These are phyloP conservation scores for Eucriotettix oculatus DNA, from an alignment of 2,888 invertebrate genomes.

Conservation along the genomic window DNA sequence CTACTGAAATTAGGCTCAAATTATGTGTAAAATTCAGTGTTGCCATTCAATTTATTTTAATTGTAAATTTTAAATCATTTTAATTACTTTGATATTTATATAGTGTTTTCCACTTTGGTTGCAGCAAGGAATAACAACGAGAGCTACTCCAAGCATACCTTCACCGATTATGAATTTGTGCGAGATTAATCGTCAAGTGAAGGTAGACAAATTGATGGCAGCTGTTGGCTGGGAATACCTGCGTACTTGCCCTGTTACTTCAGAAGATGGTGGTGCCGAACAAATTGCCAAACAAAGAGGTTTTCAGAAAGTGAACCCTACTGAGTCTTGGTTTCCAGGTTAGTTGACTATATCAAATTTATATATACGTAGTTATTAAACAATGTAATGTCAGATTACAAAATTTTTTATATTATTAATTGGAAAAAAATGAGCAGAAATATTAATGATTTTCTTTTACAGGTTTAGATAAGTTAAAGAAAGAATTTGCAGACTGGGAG, in stretches of 20 bases:
- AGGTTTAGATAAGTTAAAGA: constrained; percentile 53
- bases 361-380: constrained; percentile 4
- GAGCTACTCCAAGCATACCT: constrained; percentile 69
- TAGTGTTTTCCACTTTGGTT: not conserved
- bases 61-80: too few relatives aligned
- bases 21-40: too few relatives aligned
- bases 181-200: constrained; percentile 54
- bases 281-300: constrained; percentile 61
- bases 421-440: not conserved
- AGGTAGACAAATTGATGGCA: constrained; percentile 53
- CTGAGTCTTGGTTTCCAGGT: constrained; percentile 79
- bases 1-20: too few relatives aligned
- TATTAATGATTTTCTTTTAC: constrained; percentile 15
- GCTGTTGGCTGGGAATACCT: constrained; percentile 75
- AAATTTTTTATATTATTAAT: constrained; percentile 5
- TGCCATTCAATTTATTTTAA: too few relatives aligned
- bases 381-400: not conserved
- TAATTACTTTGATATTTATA: too few relatives aligned
- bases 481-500: constrained; percentile 61
- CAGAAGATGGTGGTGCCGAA: constrained; percentile 55
- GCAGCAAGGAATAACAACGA: constrained; percentile 64
- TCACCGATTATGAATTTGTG: constrained; percentile 70
- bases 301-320: constrained; percentile 72
- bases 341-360: constrained; percentile 7
- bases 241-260: constrained; percentile 46